Percentiles rank a stretch among this genome's conserved stretches.
These are phyloP conservation scores for Drosophila fuyamai DNA, from an alignment of 1,140 invertebrate species.

Conservation along the genomic window DNA sequence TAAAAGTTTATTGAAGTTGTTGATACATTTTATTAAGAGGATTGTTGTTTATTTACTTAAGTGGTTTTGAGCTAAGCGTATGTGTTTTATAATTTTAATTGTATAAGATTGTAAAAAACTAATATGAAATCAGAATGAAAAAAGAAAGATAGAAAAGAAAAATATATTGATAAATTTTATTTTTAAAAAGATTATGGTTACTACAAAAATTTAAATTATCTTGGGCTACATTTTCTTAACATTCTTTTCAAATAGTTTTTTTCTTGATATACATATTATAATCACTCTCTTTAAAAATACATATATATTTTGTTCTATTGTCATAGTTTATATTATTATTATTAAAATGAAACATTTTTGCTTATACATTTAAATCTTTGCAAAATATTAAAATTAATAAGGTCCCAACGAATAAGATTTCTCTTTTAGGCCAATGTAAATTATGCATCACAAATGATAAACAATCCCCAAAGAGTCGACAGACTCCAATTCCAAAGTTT, in stretches of 20 bases:
- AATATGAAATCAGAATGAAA: neutral
- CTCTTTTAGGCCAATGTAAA: neutral
- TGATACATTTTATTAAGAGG: constrained; percentile 20
- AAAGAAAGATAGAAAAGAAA: no score
- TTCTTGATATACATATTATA: no score
- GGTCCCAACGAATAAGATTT: neutral
- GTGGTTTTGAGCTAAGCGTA: neutral
- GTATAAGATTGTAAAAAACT: neutral
- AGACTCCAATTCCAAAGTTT: constrained; percentile 17
- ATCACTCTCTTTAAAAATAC: no score
- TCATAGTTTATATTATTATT: no score
- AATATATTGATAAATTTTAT: neutral
- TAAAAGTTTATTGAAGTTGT: constrained; percentile 21
- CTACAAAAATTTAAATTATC: no score
- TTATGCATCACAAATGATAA: constrained; percentile 1
- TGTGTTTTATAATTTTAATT: neutral
- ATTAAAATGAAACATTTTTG: no score
- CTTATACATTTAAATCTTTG: no score
- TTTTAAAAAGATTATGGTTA: neutral
- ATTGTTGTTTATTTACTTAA: constrained; percentile 5
- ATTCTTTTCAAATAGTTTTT: no score
- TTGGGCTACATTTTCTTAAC: no score
- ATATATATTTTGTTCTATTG: no score
- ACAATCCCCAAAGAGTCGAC: constrained; percentile 4
- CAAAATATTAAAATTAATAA: no score